Evolutionary conservation across 2,113 vertebrate species (phyloP).

Genomic region (Circaetus gallicus): DNA sequence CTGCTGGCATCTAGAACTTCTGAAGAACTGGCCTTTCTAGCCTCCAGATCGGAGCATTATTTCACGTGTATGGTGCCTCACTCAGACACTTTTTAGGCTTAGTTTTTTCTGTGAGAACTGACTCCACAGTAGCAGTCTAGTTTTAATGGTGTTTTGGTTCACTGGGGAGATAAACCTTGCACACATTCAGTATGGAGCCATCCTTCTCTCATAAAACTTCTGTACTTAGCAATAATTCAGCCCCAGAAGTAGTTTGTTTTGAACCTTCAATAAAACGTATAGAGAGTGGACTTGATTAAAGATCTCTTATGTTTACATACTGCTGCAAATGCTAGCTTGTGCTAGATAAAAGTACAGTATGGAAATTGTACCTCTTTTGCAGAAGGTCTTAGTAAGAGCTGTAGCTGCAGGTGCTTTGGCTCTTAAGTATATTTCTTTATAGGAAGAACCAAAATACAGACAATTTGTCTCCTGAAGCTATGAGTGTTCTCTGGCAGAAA

Average conservation of each 20-base stretch:
- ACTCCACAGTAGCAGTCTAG: not conserved
- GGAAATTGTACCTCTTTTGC: not conserved
- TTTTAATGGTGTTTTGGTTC: not conserved
- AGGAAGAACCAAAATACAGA: not conserved
- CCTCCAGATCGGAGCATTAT: not conserved
- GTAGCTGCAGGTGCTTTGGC: not conserved
- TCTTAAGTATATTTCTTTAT: not conserved
- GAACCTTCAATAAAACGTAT: not conserved
- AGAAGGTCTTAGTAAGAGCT: not conserved
- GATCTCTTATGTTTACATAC: not conserved
- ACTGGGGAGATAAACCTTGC: not conserved
- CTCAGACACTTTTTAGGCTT: not conserved
- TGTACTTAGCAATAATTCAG: too few relatives aligned
- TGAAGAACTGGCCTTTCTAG: not conserved
- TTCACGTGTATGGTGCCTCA: not conserved
- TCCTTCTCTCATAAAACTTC: not conserved
- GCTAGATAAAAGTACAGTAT: not conserved
- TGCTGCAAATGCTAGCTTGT: not conserved
- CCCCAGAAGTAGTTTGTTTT: not conserved
- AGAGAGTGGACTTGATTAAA: not conserved
- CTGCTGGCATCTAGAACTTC: not conserved
- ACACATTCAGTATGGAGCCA: not conserved
- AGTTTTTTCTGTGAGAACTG: not conserved
- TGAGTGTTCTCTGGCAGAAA: not conserved
- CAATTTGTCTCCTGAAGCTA: not conserved